phyloP scores from a whole-genome alignment of 2,797 vertebrate genomes.

The Molossus molossus region DNA sequence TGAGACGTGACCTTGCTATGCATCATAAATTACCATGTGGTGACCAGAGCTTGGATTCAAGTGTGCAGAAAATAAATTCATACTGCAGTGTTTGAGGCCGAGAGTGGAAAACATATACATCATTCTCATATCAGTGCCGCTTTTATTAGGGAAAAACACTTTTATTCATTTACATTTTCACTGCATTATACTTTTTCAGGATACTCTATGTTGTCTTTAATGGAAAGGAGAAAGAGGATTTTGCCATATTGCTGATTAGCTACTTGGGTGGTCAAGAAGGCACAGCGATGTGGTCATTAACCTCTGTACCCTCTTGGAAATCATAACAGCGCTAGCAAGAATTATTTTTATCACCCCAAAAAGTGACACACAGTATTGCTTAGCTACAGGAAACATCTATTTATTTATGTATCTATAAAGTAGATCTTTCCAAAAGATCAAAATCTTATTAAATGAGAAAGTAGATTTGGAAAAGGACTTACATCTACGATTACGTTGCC shows the following conservation, averaged over 20 bases:
- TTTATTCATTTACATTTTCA: conserved; percentile 4
- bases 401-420: background rate
- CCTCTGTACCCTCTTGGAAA: conserved; percentile 19
- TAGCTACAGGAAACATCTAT: background rate
- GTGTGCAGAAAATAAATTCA: conserved; percentile 7
- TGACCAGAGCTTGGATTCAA: conserved; percentile 50
- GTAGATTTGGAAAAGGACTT: conserved; percentile 17
- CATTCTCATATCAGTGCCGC: background rate
- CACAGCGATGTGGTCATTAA: background rate
- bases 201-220: background rate
- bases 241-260: background rate
- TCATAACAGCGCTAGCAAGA: background rate
- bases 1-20: conserved; percentile 26
- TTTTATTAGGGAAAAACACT: conserved; percentile 43
- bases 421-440: background rate
- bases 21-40: conserved; percentile 36
- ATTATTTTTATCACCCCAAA: background rate
- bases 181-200: background rate
- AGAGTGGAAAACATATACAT: background rate
- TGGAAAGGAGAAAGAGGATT: conserved; percentile 10
- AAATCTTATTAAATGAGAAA: conserved; percentile 29
- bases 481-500: background rate
- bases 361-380: background rate
- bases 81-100: background rate
- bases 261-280: background rate